Evolutionary conservation across 2,888 invertebrate species (phyloP).

Genomic region (Aelia acuminata): DNA sequence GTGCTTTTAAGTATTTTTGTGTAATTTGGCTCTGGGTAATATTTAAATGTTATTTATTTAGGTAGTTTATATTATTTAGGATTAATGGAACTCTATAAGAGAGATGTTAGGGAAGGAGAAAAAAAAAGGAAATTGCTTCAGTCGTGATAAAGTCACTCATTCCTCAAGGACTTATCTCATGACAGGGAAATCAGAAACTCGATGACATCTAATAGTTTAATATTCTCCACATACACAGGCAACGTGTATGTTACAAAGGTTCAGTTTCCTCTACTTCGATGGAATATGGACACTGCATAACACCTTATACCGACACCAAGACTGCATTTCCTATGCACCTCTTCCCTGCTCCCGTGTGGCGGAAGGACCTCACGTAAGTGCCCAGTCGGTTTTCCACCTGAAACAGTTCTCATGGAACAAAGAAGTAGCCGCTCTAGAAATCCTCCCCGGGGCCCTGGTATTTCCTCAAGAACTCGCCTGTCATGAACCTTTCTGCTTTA

Average conservation of each 20-base stretch:
- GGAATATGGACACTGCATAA: background rate
- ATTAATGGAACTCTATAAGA: too few relatives aligned
- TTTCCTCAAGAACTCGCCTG: conserved; percentile 40
- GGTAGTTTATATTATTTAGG: too few relatives aligned
- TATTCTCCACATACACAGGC: too few relatives aligned
- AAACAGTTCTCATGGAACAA: conserved; percentile 46
- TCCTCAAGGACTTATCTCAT: too few relatives aligned
- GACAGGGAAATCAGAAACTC: too few relatives aligned
- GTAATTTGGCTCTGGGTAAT: background rate
- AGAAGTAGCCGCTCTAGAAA: conserved; percentile 36
- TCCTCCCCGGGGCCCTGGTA: background rate
- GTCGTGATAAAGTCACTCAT: too few relatives aligned
- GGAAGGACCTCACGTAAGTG: conserved; percentile 5
- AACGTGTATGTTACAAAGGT: background rate
- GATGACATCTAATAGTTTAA: too few relatives aligned
- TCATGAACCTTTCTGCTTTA: conserved; percentile 39
- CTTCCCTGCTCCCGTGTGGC: background rate
- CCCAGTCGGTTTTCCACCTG: conserved; percentile 11
- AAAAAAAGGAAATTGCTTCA: too few relatives aligned
- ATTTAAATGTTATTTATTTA: too few relatives aligned
- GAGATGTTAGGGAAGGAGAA: too few relatives aligned
- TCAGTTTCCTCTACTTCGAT: background rate
- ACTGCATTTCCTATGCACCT: conserved; percentile 24
- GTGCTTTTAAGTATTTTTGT: background rate
- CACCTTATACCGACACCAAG: background rate